A percentile compares a stretch with the other conserved stretches of the same genome.
phyloP scores from a whole-genome alignment of 2,797 vertebrate species.

The Schizothorax lantsangensis region DNA sequence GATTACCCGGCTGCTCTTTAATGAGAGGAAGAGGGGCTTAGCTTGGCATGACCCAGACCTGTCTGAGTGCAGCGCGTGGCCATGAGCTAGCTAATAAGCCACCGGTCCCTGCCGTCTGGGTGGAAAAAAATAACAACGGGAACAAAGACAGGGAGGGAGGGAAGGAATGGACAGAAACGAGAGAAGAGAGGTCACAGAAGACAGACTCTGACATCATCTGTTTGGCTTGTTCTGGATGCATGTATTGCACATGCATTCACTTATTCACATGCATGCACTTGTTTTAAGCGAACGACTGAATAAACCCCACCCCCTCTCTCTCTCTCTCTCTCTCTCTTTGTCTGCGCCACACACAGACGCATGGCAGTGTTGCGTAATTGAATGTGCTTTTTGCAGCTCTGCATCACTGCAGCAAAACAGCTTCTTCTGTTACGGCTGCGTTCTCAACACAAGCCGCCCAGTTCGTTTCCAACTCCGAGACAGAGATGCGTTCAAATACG shows the following conservation, averaged over 20 bases:
- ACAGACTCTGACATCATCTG: conserved; percentile 22
- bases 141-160: conserved; percentile 33
- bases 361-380: conserved; percentile 25
- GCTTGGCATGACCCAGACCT: conserved; percentile 67
- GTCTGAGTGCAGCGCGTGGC: conserved; percentile 28
- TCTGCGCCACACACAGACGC: conserved; percentile 36
- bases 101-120: conserved; percentile 34
- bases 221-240: conserved; percentile 10
- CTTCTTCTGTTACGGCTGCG: background rate
- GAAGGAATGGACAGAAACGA: conserved; percentile 9
- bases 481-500: background rate
- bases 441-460: background rate
- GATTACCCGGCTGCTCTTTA: conserved; percentile 75
- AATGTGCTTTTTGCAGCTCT: conserved; percentile 37
- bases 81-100: conserved; percentile 37
- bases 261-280: background rate
- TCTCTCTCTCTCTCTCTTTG: conserved; percentile 14
- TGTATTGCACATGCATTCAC: conserved; percentile 1
- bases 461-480: background rate
- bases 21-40: conserved; percentile 75
- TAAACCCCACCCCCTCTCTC: conserved; percentile 12
- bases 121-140: conserved; percentile 36
- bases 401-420: conserved; percentile 49
- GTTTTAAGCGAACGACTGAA: background rate
- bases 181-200: conserved; percentile 30